Evolutionary conservation across 2,797 vertebrate species (phyloP).

Genomic region (Cichlasoma orientale): DNA sequence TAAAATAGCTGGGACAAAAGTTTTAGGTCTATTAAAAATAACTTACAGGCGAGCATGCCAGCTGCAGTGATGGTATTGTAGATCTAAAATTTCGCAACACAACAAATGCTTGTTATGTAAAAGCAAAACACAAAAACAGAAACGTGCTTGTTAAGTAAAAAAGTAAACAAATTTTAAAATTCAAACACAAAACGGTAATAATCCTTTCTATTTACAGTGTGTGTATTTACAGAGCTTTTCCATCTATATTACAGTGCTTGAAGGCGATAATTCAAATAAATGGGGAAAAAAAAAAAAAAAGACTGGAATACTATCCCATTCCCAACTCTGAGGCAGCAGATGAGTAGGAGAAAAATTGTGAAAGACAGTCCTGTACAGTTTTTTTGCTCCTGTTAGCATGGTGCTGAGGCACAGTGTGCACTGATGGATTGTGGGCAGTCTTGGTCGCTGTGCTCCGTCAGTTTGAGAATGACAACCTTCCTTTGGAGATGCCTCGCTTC

Average conservation of each 20-base stretch:
- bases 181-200: slow-evolving; percentile 44
- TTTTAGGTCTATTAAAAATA: slow-evolving; percentile 22
- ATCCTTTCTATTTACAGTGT: slow-evolving; percentile 76
- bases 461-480: slow-evolving; percentile 83
- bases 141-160: slow-evolving; percentile 49
- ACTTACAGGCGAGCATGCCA: slow-evolving; percentile 25
- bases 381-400: slow-evolving; percentile 61
- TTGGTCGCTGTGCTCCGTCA: slow-evolving; percentile 70
- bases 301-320: not conserved
- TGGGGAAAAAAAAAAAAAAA: not conserved
- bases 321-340: slow-evolving; percentile 17
- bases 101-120: slow-evolving; percentile 43
- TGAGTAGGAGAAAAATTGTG: not conserved
- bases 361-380: slow-evolving; percentile 33
- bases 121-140: slow-evolving; percentile 18
- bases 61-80: slow-evolving; percentile 7
- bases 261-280: not conserved
- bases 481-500: slow-evolving; percentile 70
- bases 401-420: slow-evolving; percentile 53
- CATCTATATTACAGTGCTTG: slow-evolving; percentile 18
- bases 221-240: slow-evolving; percentile 73
- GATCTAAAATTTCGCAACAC: not conserved
- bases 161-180: slow-evolving; percentile 42
- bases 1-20: slow-evolving; percentile 8
- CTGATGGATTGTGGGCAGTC: slow-evolving; percentile 47